These are phyloP conservation scores for Macaca mulatta DNA, from an alignment of 2,113 vertebrate species.

Conservation along the genomic window DNA sequence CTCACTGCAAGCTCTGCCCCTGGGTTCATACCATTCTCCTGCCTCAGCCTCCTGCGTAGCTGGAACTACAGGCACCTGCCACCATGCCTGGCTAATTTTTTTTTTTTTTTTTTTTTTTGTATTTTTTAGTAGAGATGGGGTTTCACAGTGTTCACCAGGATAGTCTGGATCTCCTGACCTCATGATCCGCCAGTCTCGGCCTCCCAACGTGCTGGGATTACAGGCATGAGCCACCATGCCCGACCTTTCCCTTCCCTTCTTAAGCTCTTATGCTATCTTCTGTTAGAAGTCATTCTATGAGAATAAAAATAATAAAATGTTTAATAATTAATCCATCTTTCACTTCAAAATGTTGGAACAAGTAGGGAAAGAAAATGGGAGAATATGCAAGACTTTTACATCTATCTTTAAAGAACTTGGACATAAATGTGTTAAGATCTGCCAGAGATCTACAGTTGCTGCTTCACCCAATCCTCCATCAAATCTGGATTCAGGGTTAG, in stretches of 20 bases:
- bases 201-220: too few relatives aligned
- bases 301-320: not conserved
- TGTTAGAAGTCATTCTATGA: not conserved
- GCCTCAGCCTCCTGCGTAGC: too few relatives aligned
- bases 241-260: not conserved
- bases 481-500: not conserved
- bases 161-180: too few relatives aligned
- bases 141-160: too few relatives aligned
- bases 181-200: fast-evolving
- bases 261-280: not conserved
- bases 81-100: too few relatives aligned
- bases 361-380: not conserved
- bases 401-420: not conserved
- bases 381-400: not conserved
- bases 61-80: too few relatives aligned
- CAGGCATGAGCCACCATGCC: too few relatives aligned
- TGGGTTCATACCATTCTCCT: too few relatives aligned
- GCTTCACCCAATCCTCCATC: not conserved
- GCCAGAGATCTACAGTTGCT: not conserved
- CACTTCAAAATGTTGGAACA: not conserved
- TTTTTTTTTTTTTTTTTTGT: too few relatives aligned
- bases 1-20: too few relatives aligned
- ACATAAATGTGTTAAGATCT: not conserved
- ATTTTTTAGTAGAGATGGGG: too few relatives aligned
- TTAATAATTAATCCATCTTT: not conserved